Conservation (phyloP, 2,113 vertebrate genomes). For the Melozone crissalis region DNA sequence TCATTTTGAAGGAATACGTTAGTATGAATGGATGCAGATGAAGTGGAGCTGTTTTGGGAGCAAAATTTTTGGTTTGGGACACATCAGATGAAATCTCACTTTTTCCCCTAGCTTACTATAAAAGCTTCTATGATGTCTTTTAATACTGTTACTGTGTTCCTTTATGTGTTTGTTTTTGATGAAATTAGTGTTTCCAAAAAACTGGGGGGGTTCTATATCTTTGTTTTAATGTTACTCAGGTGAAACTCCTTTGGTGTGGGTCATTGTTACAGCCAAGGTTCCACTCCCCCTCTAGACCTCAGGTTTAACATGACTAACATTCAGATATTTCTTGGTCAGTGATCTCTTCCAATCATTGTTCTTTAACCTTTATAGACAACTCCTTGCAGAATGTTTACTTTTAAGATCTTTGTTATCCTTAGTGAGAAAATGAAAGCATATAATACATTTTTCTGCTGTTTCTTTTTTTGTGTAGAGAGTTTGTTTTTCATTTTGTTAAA, state of each 20-base stretch:
- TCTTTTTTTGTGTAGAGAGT: background rate
- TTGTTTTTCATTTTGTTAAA: background rate
- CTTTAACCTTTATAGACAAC: background rate
- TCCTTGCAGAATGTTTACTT: background rate
- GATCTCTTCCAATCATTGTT: background rate
- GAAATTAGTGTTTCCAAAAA: background rate
- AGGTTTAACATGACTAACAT: background rate
- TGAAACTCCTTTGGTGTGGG: background rate
- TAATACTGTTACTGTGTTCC: background rate
- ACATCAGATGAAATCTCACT: accelerated
- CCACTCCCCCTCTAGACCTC: background rate
- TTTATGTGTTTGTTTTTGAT: background rate
- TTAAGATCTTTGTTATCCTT: background rate
- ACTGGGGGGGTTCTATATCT: accelerated
- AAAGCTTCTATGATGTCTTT: background rate
- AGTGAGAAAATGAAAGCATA: background rate
- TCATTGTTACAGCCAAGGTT: background rate
- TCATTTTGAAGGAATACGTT: background rate
- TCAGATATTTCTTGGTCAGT: background rate
- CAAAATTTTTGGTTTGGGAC: background rate
- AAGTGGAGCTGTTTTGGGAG: background rate
- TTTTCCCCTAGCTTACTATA: background rate
- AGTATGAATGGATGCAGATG: background rate
- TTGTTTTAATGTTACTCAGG: background rate
- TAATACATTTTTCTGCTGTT: background rate